Conservation (phyloP, 2,113 vertebrate genomes). For the Entosphenus tridentatus region DNA sequence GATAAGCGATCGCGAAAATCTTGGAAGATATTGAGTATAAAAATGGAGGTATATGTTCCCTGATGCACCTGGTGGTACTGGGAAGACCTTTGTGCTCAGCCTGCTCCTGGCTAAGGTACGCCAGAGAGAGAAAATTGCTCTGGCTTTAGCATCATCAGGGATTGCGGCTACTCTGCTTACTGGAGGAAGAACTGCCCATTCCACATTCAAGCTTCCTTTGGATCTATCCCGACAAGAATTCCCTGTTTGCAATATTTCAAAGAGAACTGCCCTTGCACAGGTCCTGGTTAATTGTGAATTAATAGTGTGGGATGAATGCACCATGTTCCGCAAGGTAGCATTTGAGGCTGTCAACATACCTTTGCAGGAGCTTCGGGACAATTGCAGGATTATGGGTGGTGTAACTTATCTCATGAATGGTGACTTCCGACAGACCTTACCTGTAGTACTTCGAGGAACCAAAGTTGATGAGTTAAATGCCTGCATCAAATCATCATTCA, state of each 20-base stretch:
- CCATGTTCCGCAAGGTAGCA: background rate
- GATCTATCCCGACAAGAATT: background rate
- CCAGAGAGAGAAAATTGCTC: background rate
- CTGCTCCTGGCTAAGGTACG: background rate
- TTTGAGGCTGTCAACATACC: background rate
- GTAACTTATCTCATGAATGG: background rate
- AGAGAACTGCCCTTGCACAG: background rate
- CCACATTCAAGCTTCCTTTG: background rate
- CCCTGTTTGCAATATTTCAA: background rate
- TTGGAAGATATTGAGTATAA: background rate
- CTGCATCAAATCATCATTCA: background rate
- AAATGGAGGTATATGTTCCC: background rate
- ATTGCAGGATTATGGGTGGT: background rate
- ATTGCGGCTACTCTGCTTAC: background rate
- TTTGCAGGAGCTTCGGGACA: background rate
- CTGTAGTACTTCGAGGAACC: background rate
- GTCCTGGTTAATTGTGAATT: background rate
- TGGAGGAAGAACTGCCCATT: constrained; percentile 2
- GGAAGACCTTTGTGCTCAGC: background rate
- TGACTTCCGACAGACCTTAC: constrained; percentile 1
- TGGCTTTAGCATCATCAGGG: background rate
- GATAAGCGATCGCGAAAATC: background rate
- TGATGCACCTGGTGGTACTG: background rate
- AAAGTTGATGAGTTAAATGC: background rate
- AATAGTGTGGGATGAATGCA: background rate